These are phyloP conservation scores for Drosophila subobscura DNA, from an alignment of 1,140 invertebrate genomes.

Conservation along the genomic window DNA sequence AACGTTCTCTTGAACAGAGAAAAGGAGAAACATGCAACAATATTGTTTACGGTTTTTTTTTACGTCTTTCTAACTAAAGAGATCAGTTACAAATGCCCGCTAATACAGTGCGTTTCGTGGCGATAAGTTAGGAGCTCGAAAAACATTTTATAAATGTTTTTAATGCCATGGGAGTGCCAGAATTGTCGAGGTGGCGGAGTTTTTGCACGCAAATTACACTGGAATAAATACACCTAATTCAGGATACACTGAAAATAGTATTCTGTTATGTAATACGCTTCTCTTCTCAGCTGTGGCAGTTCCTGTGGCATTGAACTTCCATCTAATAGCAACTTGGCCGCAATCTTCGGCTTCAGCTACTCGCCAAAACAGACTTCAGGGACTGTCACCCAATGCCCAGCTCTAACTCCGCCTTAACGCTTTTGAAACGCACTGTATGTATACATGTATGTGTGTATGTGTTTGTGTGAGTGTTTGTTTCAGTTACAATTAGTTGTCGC, in stretches of 20 bases:
- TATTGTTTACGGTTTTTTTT: constrained; percentile 26
- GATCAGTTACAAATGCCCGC: constrained; percentile 50
- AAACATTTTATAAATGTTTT: too few relatives aligned
- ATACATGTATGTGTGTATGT: constrained; percentile 43
- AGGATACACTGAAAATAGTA: too few relatives aligned
- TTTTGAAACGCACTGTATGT: constrained; percentile 29
- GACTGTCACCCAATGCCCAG: background rate
- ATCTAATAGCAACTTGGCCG: too few relatives aligned
- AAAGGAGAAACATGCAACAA: constrained; percentile 49
- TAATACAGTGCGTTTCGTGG: constrained; percentile 30
- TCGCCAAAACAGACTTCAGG: too few relatives aligned
- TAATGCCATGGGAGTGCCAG: too few relatives aligned
- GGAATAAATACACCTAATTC: too few relatives aligned
- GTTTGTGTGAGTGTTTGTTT: constrained; percentile 31
- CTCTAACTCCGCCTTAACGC: background rate
- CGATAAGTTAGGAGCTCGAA: background rate
- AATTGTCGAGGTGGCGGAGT: too few relatives aligned
- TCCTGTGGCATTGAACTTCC: too few relatives aligned
- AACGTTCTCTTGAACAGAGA: constrained; percentile 11
- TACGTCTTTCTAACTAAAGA: constrained; percentile 43
- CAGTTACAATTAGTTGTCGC: constrained; percentile 38
- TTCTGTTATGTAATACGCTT: too few relatives aligned
- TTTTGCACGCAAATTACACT: too few relatives aligned
- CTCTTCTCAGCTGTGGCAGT: too few relatives aligned
- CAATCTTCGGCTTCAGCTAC: too few relatives aligned